Base-by-base conservation (phyloP, 64 coral and sea anemone genomes). In the Montipora foliosa region DNA sequence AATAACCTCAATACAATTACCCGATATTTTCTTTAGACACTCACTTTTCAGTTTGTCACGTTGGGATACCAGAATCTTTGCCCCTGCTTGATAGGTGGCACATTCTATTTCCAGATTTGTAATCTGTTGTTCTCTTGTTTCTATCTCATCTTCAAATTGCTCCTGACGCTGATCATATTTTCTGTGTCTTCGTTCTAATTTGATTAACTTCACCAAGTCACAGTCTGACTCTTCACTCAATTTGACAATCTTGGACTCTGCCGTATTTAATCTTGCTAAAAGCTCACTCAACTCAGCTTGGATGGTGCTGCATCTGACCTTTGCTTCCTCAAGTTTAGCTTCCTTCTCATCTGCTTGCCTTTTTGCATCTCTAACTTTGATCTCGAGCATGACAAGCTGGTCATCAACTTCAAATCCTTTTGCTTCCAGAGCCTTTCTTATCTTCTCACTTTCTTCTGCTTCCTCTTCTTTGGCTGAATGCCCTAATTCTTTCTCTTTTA, bases 361-460 rank as follows among this genome's bases (percentile, higher is more conserved):
- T 48, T 88, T 82, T 76, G 67, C 50, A 93, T 93, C 76, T 78
- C 74, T 87, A 37, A 60, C 53, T 67, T 78, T 88, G 3, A 44
- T 61, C 61, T 93, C 92, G 3, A 93, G 84, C 58, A 88, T 64
- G 49, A 78, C 83, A 29, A 93, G 64, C n/a, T 80, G 74, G 74
- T 93, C 92, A 59, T 84, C 68, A 24, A 88, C 75, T 53, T 93
- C 92, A 80, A 79, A 93, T 29, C 88, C 92, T 44, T 88, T 93
- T 37, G 74, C 46, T 74, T 93, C 92, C 49, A 93, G 85, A 19
- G 74, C 47, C 87, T 93, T 93, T 44, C 92, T 93, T 25, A 78
- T 78, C 14, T 88, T 88, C 48, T 93, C 92, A 48, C 92, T 93
- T n/a, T 93, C 92, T 79, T 93, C 92, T 14, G 76, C 76, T 57